phyloP scores from a whole-genome alignment of 1,140 invertebrate species.

The Phymastichus coffea region DNA sequence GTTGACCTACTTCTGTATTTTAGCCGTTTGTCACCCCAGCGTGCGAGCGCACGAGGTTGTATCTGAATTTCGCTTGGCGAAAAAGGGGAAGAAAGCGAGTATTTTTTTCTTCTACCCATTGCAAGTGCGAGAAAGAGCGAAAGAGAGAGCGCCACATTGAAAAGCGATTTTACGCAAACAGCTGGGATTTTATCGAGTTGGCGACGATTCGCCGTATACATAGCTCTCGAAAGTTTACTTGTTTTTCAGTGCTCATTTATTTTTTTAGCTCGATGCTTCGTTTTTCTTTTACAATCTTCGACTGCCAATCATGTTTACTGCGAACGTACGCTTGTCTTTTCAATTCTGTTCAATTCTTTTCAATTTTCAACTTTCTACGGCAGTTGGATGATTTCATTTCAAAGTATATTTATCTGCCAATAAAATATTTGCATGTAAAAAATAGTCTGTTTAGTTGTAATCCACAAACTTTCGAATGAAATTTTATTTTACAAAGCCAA shows the following conservation, averaged over 20 bases:
- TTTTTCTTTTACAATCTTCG: no score
- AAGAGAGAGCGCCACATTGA: constrained; percentile 34
- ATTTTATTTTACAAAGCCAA: no score
- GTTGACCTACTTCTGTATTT: constrained; percentile 49
- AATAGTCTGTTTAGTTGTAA: no score
- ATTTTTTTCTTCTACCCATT: no score
- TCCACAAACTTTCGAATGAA: no score
- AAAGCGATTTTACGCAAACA: constrained; percentile 48
- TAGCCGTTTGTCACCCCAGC: constrained; percentile 41
- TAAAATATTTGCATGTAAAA: no score
- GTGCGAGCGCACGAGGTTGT: constrained; percentile 10
- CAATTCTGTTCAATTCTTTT: no score
- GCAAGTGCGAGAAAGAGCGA: constrained; percentile 26
- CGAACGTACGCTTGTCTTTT: no score
- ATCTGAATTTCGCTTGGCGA: constrained; percentile 13
- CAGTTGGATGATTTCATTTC: no score
- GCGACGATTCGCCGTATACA: constrained; percentile 6
- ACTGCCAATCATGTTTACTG: no score
- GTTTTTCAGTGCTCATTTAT: neutral
- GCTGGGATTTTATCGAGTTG: neutral
- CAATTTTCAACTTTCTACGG: no score
- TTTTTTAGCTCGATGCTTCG: neutral
- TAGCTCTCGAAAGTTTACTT: constrained; percentile 10
- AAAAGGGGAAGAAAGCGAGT: neutral
- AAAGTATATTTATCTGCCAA: no score